Evolutionary conservation across 2,797 vertebrate species (phyloP).

Genomic region (Discoglossus pictus): DNA sequence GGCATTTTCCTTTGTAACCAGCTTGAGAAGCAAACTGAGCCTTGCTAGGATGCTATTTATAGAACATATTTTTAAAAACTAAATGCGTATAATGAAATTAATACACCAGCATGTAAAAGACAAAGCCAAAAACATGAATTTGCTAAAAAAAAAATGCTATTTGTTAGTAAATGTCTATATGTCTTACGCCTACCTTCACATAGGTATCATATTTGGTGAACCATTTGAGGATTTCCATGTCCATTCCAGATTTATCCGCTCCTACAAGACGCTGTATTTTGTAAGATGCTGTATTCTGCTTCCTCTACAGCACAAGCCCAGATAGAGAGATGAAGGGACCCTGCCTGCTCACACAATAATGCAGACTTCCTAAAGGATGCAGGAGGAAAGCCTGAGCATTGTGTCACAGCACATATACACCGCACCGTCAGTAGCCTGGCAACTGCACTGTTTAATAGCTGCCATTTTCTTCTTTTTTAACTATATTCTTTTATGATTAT

Average conservation of each 20-base stretch:
- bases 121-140: constrained; percentile 5
- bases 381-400: constrained; percentile 50
- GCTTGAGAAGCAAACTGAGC: constrained; percentile 43
- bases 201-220: constrained; percentile 58
- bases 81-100: constrained; percentile 24
- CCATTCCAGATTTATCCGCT: constrained; percentile 52
- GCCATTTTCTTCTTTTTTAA: accelerated
- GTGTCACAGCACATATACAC: constrained; percentile 38
- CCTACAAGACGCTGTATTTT: constrained; percentile 46
- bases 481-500: too few relatives aligned
- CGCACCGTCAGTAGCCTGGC: constrained; percentile 64
- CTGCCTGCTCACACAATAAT: constrained; percentile 56
- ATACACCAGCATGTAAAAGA: constrained; percentile 12
- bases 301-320: constrained; percentile 37
- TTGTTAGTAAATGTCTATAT: constrained; percentile 34
- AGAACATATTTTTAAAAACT: constrained; percentile 37
- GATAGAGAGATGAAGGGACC: constrained; percentile 52
- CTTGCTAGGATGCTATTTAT: constrained; percentile 49
- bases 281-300: constrained; percentile 39
- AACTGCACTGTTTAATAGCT: constrained; percentile 64
- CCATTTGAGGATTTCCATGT: constrained; percentile 61
- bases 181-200: constrained; percentile 60
- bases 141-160: constrained; percentile 7
- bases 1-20: constrained; percentile 20
- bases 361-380: constrained; percentile 53